These are phyloP conservation scores for Drosophila testacea DNA, from an alignment of 2,888 invertebrate species.

Conservation along the genomic window DNA sequence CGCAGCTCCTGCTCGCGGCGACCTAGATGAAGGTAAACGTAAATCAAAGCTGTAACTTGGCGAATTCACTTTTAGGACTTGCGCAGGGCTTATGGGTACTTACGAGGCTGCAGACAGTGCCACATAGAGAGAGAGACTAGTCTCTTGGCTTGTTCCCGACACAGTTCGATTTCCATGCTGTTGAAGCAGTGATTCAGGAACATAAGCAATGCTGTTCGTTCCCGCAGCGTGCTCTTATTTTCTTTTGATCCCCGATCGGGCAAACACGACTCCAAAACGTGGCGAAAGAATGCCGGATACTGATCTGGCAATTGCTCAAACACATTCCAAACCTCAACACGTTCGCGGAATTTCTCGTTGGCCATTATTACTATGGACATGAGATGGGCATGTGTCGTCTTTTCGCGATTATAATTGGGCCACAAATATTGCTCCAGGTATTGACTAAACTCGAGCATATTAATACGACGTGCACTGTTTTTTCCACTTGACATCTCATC, in stretches of 20 bases:
- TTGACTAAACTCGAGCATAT: conserved; percentile 98
- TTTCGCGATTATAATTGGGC: conserved; percentile 95
- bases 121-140: conserved; percentile 97
- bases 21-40: conserved; percentile 85
- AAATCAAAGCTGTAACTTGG: neutral
- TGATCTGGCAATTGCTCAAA: conserved; percentile 92
- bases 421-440: conserved; percentile 98
- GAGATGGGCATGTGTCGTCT: conserved; percentile 93
- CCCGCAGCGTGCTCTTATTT: conserved; percentile 84
- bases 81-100: conserved; percentile 55
- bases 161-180: conserved; percentile 97
- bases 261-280: conserved; percentile 91
- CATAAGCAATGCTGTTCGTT: conserved; percentile 94
- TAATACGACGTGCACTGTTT: conserved; percentile 94
- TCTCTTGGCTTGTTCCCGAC: conserved; percentile 95
- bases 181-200: conserved; percentile 99
- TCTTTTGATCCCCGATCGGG: conserved; percentile 73
- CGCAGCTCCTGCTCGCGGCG: conserved; percentile 94
- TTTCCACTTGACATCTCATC: conserved; percentile 94
- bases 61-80: no score
- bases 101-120: conserved; percentile 93
- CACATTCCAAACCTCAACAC: conserved; percentile 98
- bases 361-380: conserved; percentile 99
- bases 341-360: conserved; percentile 98
- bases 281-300: conserved; percentile 93